phyloP scores from a whole-genome alignment of 2,797 vertebrate species.

The Onychomys arenicola region DNA sequence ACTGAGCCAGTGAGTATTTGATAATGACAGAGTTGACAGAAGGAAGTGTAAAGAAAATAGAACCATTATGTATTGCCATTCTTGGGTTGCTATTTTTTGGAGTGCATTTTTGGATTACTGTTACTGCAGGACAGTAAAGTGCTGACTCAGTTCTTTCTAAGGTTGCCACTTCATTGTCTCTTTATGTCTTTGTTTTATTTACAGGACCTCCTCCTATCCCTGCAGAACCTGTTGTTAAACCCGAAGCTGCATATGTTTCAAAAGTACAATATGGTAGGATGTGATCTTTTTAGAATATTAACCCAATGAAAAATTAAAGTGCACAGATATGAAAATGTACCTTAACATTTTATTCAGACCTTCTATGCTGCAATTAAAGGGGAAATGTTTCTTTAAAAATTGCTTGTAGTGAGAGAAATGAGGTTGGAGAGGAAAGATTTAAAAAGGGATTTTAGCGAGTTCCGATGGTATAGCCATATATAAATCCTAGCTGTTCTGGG shows the following conservation, averaged over 20 bases:
- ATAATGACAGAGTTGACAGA: neutral
- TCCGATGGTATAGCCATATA: neutral
- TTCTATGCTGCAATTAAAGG: constrained; percentile 15
- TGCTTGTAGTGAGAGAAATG: constrained; percentile 42
- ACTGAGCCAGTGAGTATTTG: neutral
- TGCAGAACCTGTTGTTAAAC: constrained; percentile 82
- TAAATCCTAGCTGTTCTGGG: neutral
- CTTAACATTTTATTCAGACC: constrained; percentile 25
- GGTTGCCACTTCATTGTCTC: neutral
- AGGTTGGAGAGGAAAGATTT: neutral
- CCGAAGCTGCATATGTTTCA: constrained; percentile 73
- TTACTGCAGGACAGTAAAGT: neutral
- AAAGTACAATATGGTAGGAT: constrained; percentile 89
- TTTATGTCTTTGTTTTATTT: neutral
- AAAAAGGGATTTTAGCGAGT: neutral
- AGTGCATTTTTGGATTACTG: neutral
- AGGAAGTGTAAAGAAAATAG: neutral
- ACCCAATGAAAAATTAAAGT: constrained; percentile 55
- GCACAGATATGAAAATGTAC: neutral
- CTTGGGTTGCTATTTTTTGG: neutral
- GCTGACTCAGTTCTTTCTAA: neutral
- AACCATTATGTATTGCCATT: neutral
- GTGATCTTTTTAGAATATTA: constrained; percentile 44
- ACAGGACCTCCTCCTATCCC: constrained; percentile 85
- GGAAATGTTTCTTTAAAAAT: constrained; percentile 1